These are phyloP conservation scores for Eupithecia tripunctaria DNA, from an alignment of 2,888 invertebrate species.

Conservation along the genomic window DNA sequence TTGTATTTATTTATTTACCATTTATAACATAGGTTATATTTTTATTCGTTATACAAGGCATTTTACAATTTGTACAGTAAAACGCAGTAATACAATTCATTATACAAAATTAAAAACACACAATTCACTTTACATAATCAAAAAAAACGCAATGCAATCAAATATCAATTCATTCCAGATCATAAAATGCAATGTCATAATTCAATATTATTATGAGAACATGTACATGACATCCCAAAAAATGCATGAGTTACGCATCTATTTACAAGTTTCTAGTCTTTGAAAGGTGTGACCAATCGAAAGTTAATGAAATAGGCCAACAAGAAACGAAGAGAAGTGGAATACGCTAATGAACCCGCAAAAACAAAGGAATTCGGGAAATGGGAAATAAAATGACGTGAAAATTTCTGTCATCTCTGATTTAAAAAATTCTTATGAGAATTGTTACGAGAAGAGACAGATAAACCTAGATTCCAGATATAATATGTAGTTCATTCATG, in stretches of 20 bases:
- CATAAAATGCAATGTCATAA: too few relatives aligned
- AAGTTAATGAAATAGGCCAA: constrained; percentile 41
- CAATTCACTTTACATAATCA: too few relatives aligned
- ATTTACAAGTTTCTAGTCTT: not conserved
- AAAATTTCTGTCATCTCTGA: constrained; percentile 7
- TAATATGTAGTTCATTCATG: not conserved
- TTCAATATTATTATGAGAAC: too few relatives aligned
- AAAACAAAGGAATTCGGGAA: constrained; percentile 29
- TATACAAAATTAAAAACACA: too few relatives aligned
- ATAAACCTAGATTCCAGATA: not conserved
- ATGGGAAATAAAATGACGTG: constrained; percentile 28
- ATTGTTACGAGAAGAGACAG: not conserved
- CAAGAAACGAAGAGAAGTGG: constrained; percentile 35
- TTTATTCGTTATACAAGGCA: too few relatives aligned
- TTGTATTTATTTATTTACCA: too few relatives aligned
- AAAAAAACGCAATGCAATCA: too few relatives aligned
- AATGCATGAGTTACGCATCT: constrained; percentile 18
- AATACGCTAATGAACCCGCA: constrained; percentile 22
- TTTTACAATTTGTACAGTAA: too few relatives aligned
- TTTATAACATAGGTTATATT: too few relatives aligned
- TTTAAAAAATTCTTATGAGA: not conserved
- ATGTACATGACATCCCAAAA: too few relatives aligned
- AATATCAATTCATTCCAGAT: too few relatives aligned
- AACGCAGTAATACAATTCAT: too few relatives aligned
- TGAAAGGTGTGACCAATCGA: constrained; percentile 27